phyloP scores from a whole-genome alignment of 2,888 invertebrate genomes.

The Branchellion lobata region DNA sequence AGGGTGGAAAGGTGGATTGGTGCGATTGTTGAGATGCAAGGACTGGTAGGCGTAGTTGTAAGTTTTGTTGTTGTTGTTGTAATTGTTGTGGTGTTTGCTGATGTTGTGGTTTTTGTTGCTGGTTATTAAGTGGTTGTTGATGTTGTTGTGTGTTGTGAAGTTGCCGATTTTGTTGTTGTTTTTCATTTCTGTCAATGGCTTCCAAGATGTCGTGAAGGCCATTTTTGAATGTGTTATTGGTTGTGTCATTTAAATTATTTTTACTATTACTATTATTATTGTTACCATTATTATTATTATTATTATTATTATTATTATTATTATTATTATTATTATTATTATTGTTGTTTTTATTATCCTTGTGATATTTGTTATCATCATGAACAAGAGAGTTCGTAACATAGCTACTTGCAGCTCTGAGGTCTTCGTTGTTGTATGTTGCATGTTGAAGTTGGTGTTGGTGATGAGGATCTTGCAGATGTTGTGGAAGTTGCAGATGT shows the following conservation, averaged over 20 bases:
- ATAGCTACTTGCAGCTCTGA: background rate
- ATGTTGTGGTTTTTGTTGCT: background rate
- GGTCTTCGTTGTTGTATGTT: background rate
- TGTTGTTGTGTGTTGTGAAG: background rate
- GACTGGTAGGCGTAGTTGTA: slow-evolving; percentile 12
- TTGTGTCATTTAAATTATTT: background rate
- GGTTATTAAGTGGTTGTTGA: background rate
- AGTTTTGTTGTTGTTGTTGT: background rate
- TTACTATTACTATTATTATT: background rate
- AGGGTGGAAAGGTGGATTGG: background rate
- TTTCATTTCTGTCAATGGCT: slow-evolving; percentile 25
- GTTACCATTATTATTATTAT: background rate
- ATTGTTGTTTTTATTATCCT: no score
- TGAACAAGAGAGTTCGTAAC: background rate
- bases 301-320: background rate
- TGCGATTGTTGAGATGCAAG: no score
- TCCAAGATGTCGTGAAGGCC: slow-evolving; percentile 38
- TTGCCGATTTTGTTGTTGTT: background rate
- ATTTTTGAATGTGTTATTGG: background rate
- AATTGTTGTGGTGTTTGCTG: background rate
- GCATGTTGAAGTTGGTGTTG: background rate
- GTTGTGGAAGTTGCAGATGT: background rate
- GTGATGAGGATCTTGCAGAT: no score
- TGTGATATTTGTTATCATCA: background rate
- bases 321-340: background rate